Percentiles rank a stretch among this genome's conserved stretches.
Evolutionary conservation across 2,888 invertebrate genomes (phyloP).

Genomic region (Drosophila setosimentum): DNA sequence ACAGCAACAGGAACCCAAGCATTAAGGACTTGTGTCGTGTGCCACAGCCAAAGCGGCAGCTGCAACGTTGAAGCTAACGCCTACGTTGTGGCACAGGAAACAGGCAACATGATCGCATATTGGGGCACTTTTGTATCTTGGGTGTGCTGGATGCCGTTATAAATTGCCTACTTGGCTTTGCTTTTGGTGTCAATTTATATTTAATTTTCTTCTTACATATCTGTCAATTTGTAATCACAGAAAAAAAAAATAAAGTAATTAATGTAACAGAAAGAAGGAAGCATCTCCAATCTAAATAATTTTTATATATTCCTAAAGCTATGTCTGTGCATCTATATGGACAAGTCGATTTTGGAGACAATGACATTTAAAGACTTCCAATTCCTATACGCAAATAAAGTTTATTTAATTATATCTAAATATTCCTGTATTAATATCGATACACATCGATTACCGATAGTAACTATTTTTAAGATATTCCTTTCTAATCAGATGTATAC

Average conservation of each 20-base stretch:
- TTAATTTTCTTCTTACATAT: background rate
- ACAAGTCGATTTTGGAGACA: background rate
- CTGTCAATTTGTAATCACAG: background rate
- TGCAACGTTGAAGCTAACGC: slow-evolving; percentile 42
- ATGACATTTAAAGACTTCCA: background rate
- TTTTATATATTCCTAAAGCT: background rate
- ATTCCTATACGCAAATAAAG: background rate
- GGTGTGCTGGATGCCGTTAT: slow-evolving; percentile 26
- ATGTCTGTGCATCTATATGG: no score
- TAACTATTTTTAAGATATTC: background rate
- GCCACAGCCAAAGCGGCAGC: slow-evolving; percentile 47
- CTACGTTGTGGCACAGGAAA: slow-evolving; percentile 44
- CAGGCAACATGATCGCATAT: slow-evolving; percentile 15
- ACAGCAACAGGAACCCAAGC: slow-evolving; percentile 9
- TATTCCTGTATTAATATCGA: background rate
- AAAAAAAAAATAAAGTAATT: background rate
- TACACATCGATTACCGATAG: background rate
- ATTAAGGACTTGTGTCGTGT: slow-evolving; percentile 47
- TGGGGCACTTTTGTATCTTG: slow-evolving; percentile 1
- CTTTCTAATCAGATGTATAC: rapidly evolving
- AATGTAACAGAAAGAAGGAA: background rate
- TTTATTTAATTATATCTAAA: background rate
- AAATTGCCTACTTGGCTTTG: slow-evolving; percentile 19
- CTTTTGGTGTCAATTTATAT: slow-evolving; percentile 47
- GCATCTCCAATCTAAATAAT: background rate